Percentiles rank a stretch among this genome's conserved stretches.
phyloP scores from a whole-genome alignment of 2,888 invertebrate genomes.

The Macropis europaea region DNA sequence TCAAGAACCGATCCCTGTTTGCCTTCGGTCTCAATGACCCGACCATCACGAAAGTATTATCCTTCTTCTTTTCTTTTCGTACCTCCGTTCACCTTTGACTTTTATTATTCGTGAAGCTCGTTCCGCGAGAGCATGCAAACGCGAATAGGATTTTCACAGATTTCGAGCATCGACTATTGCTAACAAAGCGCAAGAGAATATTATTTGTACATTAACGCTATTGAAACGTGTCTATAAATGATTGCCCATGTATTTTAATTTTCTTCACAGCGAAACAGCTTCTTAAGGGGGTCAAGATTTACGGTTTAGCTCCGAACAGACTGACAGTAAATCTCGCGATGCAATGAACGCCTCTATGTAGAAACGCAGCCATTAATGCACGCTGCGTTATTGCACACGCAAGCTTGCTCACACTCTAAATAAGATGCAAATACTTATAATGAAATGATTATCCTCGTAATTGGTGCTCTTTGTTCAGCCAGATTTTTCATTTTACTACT shows the following conservation, averaged over 20 bases:
- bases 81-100: slow-evolving; percentile 24
- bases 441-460: slow-evolving; percentile 32
- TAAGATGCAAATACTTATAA: slow-evolving; percentile 44
- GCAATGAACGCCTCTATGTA: slow-evolving; percentile 7
- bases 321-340: slow-evolving; percentile 1
- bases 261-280: too few species aligned
- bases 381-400: slow-evolving; percentile 37
- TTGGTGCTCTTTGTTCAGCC: slow-evolving; percentile 37
- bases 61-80: slow-evolving; percentile 24
- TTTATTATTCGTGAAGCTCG: slow-evolving; percentile 9
- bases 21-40: slow-evolving; percentile 57
- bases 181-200: background rate
- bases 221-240: too few species aligned
- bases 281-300: too few species aligned
- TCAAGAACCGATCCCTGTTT: slow-evolving; percentile 59
- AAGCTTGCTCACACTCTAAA: slow-evolving; percentile 33
- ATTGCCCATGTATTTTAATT: too few species aligned
- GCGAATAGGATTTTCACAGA: background rate
- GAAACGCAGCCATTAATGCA: slow-evolving; percentile 34
- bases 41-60: slow-evolving; percentile 51
- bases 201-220: too few species aligned
- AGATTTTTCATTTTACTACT: slow-evolving; percentile 31
- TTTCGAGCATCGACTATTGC: background rate
- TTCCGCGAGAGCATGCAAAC: background rate
- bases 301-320: too few species aligned